These are phyloP conservation scores for Chrysolina oricalcia DNA, from an alignment of 2,888 invertebrate species.

Conservation along the genomic window DNA sequence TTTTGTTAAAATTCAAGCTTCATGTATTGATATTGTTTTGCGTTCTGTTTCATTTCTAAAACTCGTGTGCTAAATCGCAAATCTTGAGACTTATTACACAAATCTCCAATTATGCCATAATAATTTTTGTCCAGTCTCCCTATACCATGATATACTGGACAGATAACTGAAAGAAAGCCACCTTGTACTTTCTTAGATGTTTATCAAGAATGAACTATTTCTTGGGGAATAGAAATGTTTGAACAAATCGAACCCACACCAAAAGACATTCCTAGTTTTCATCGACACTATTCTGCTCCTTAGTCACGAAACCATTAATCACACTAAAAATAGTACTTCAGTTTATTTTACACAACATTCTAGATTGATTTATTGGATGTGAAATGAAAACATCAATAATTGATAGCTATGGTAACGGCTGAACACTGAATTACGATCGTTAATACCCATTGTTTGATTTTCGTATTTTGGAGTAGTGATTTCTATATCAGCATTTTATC, in stretches of 20 bases:
- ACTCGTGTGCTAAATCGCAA: no score
- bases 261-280: neutral
- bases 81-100: no score
- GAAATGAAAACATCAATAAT: neutral
- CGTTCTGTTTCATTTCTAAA: no score
- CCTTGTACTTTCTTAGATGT: neutral
- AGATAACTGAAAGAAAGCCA: neutral
- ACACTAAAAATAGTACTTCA: neutral
- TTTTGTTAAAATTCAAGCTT: no score
- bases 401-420: neutral
- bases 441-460: neutral
- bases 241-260: neutral
- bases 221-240: neutral
- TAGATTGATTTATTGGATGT: slow-evolving; percentile 9
- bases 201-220: neutral
- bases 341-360: slow-evolving; percentile 1
- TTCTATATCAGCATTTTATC: neutral
- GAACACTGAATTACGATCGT: neutral
- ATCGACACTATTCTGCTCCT: neutral
- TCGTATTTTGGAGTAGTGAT: neutral
- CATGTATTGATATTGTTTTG: no score
- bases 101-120: no score
- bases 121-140: no score
- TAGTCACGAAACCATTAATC: neutral
- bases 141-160: no score